Percentiles rank a stretch among this genome's conserved stretches.
Conservation (phyloP, 2,797 vertebrate genomes). For the Aulostomus chinensis region DNA sequence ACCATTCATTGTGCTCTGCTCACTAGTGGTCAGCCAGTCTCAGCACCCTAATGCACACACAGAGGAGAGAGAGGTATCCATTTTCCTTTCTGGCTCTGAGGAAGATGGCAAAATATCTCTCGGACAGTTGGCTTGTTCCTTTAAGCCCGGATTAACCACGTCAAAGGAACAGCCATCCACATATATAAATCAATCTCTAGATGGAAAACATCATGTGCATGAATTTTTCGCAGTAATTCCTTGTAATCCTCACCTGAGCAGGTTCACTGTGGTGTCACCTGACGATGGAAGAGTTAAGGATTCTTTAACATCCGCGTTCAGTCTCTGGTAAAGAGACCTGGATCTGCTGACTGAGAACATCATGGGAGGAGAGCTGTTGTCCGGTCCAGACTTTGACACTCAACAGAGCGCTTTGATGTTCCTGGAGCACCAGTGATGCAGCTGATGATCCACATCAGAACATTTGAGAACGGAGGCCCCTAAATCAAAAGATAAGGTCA, state of each 20-base stretch:
- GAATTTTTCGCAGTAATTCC: no score
- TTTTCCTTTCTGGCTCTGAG: no score
- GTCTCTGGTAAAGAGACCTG: conserved; percentile 58
- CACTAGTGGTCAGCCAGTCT: no score
- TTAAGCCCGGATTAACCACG: no score
- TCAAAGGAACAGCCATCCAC: no score
- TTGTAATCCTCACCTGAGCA: conserved; percentile 55
- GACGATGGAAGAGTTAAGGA: conserved; percentile 8
- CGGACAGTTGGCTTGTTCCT: no score
- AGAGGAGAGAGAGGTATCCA: no score
- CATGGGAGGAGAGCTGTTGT: conserved; percentile 16
- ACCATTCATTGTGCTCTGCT: no score
- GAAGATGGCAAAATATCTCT: no score
- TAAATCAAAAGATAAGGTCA: not conserved
- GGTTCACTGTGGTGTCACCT: conserved; percentile 17
- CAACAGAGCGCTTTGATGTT: conserved; percentile 12
- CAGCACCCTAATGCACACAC: no score
- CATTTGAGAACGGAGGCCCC: conserved; percentile 11
- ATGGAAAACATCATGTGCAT: no score
- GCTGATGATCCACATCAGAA: conserved; percentile 11
- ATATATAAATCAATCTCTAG: no score
- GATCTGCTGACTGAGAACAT: conserved; percentile 55
- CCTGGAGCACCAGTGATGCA: conserved; percentile 11
- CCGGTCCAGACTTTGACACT: not conserved
- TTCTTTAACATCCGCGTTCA: conserved; percentile 42